These are phyloP conservation scores for Aspiorhynchus laticeps DNA, from an alignment of 2,113 vertebrate genomes.

Conservation along the genomic window DNA sequence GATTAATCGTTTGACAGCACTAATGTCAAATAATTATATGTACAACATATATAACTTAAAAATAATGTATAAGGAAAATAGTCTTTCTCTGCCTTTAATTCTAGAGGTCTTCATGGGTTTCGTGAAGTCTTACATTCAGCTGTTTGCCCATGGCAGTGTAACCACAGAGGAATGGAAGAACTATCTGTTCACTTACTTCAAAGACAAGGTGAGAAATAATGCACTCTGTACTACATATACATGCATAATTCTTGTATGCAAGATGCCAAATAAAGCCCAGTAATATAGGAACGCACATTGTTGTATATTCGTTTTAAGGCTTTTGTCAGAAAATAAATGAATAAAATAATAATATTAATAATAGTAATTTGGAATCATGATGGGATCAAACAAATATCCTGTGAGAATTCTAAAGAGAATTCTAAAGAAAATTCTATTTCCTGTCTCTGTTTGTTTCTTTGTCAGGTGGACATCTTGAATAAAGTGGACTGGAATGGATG, in stretches of 20 bases:
- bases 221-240: not conserved
- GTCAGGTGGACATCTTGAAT: conserved; percentile 87
- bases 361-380: not conserved
- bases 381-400: not conserved
- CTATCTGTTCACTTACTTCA: conserved; percentile 92
- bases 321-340: not conserved
- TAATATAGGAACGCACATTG: not conserved
- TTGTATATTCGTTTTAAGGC: not conserved
- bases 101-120: conserved; percentile 95
- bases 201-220: conserved; percentile 82
- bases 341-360: not conserved
- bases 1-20: too few species aligned
- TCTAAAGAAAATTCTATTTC: not conserved
- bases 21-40: not conserved
- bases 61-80: not conserved
- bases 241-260: not conserved
- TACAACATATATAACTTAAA: not conserved
- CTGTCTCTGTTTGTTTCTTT: conserved; percentile 22
- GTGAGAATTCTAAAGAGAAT: conserved; percentile 5
- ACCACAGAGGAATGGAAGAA: conserved; percentile 91
- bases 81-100: conserved; percentile 11
- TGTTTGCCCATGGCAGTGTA: conserved; percentile 89
- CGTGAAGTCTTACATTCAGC: conserved; percentile 90
- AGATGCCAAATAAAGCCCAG: not conserved
- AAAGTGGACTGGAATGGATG: conserved; percentile 93